Base-by-base conservation (phyloP, 2,888 invertebrate species). In the Deroplatys truncata region DNA sequence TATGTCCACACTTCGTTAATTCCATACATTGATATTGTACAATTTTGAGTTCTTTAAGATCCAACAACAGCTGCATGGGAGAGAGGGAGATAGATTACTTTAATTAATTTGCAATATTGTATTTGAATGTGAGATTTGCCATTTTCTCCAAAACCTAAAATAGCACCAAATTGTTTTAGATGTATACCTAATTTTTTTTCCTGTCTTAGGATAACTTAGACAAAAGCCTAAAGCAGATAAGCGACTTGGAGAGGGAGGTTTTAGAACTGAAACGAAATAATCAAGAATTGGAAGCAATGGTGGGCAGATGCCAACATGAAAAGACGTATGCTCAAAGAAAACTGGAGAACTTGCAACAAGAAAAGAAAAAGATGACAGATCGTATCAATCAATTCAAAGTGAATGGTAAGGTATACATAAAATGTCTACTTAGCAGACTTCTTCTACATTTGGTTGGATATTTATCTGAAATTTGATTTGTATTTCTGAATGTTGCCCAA, bases 311-410 rank as follows among this genome's bases (percentile, higher is more conserved):
- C n/a, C 93, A 92, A 91, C 94, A 94, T 92, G 96, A 96, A 92
- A 94, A 95, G 89, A 94, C 94, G 86, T 94, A 94, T 91, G 93
- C 96, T 89, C 95, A 96, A 92, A 93, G 93, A 20, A 94, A 94
- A 91, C 93, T 96, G 89, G 95, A 96, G 92, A 93, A 92, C 16
- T 93, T 94, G 20, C 92, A 93, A 8, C 94, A 95, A 8, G 95
- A 96, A 89, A 96, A 95, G 91, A 95, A 95, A 90, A 93, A 93
- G 87, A 92, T 95, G 90, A 94, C 94, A 43, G 94, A 95, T 92
- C 94, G 93, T 91, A 93, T 96, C 25, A 95, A 95, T 93, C 94
- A 94, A 92, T 95, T 95, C 92, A 96, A 95, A 91, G 93, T 94
- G 91, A 96, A 95, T 91, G 96, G 95, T 94, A 94, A 92, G 90